A percentile compares a stretch with the other conserved stretches of the same genome.
Conservation (phyloP, 2,113 vertebrate species). For the Apeltes quadracus region DNA sequence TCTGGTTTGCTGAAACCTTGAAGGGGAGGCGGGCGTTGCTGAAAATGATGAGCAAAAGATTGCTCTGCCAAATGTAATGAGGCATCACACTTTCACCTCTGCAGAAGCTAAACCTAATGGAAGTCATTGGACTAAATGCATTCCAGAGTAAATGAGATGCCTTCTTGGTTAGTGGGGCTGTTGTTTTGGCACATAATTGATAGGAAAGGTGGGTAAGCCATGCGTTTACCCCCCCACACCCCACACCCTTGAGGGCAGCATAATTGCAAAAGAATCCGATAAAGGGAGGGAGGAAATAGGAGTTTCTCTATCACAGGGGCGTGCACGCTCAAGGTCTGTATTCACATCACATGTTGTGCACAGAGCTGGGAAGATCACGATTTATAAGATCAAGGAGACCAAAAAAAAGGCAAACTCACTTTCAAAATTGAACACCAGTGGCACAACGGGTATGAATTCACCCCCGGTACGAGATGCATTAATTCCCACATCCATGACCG, state of each 20-base stretch:
- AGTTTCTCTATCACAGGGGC: constrained; percentile 35
- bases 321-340: constrained; percentile 36
- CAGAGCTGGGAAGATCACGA: constrained; percentile 17
- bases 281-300: constrained; percentile 29
- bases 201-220: constrained; percentile 76
- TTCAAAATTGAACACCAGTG: constrained; percentile 20
- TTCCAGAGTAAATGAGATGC: constrained; percentile 75
- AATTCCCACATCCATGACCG: constrained; percentile 39
- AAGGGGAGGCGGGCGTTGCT: constrained; percentile 31
- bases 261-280: constrained; percentile 74
- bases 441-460: constrained; percentile 23
- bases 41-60: constrained; percentile 69
- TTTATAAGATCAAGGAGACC: constrained; percentile 3
- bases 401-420: background rate
- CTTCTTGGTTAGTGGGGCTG: constrained; percentile 68
- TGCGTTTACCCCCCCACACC: constrained; percentile 42
- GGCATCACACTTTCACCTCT: constrained; percentile 71
- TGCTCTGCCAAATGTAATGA: constrained; percentile 77
- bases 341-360: constrained; percentile 46
- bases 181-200: constrained; percentile 76
- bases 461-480: constrained; percentile 19
- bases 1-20: constrained; percentile 13
- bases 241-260: constrained; percentile 47
- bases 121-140: constrained; percentile 72
- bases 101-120: constrained; percentile 72